Conservation (phyloP, 2,113 vertebrate genomes). For the Scomber japonicus region DNA sequence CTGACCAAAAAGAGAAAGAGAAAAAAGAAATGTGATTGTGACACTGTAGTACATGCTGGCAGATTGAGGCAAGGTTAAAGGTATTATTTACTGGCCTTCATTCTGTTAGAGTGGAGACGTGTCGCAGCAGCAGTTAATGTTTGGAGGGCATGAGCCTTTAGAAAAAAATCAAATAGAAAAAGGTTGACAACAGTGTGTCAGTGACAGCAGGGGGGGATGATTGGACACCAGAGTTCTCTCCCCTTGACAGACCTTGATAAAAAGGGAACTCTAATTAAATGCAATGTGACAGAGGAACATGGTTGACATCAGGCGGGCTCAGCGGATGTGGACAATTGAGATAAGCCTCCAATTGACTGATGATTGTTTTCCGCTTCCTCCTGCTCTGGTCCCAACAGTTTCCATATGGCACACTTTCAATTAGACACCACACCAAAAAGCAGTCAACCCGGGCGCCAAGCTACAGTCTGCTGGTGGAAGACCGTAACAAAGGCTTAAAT, state of each 20-base stretch:
- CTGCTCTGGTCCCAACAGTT: constrained; percentile 12
- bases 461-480: constrained; percentile 5
- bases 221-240: constrained; percentile 51
- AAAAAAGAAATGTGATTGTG: neutral
- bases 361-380: constrained; percentile 44
- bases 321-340: constrained; percentile 48
- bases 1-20: neutral
- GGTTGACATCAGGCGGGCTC: constrained; percentile 23
- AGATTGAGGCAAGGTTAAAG: constrained; percentile 18
- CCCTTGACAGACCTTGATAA: constrained; percentile 57
- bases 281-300: constrained; percentile 52
- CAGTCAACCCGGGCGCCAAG: constrained; percentile 14
- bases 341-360: constrained; percentile 47
- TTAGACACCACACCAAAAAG: constrained; percentile 26
- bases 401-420: constrained; percentile 39
- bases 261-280: constrained; percentile 60
- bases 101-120: constrained; percentile 8
- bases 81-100: constrained; percentile 23
- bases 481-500: constrained; percentile 41
- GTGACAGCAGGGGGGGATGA: constrained; percentile 36
- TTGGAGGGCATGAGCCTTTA: constrained; percentile 30
- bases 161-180: constrained; percentile 25
- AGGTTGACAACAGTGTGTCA: constrained; percentile 44
- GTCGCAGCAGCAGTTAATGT: constrained; percentile 29
- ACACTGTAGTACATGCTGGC: neutral